Percentiles rank a stretch among this genome's conserved stretches.
Evolutionary conservation across 2,888 invertebrate genomes (phyloP).

Genomic region (Eugnorisma glareosa): DNA sequence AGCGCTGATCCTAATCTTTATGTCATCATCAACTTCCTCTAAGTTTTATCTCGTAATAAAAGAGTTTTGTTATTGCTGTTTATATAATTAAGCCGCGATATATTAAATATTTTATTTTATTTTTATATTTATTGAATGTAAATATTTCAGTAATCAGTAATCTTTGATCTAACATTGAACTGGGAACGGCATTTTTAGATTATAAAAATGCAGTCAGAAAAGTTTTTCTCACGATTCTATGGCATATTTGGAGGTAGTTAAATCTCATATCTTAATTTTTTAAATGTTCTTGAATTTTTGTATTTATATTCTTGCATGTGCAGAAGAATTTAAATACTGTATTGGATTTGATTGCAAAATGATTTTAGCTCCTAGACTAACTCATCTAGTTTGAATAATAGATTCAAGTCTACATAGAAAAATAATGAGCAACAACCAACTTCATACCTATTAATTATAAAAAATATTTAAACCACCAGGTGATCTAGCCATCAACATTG

Average conservation of each 20-base stretch:
- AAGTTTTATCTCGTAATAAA: constrained; percentile 44
- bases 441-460: constrained; percentile 26
- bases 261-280: constrained; percentile 29
- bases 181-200: constrained; percentile 37
- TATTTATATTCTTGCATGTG: background rate
- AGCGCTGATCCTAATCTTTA: constrained; percentile 62
- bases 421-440: background rate
- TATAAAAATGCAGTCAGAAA: constrained; percentile 29
- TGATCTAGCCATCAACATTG: constrained; percentile 32
- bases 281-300: rapidly evolving
- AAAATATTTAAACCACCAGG: constrained; percentile 37
- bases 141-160: constrained; percentile 43
- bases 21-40: constrained; percentile 59
- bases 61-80: constrained; percentile 36
- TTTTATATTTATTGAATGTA: constrained; percentile 45
- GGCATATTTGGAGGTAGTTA: constrained; percentile 2
- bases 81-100: constrained; percentile 53
- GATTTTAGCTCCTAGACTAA: background rate
- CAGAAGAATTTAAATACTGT: background rate
- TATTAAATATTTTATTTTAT: constrained; percentile 47
- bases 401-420: background rate
- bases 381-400: background rate
- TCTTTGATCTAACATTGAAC: constrained; percentile 47
- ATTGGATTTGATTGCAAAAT: background rate
- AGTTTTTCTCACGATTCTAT: constrained; percentile 58